Evolutionary conservation across 1,140 invertebrate species (phyloP).

Genomic region (Trachymyrmex cornetzi): DNA sequence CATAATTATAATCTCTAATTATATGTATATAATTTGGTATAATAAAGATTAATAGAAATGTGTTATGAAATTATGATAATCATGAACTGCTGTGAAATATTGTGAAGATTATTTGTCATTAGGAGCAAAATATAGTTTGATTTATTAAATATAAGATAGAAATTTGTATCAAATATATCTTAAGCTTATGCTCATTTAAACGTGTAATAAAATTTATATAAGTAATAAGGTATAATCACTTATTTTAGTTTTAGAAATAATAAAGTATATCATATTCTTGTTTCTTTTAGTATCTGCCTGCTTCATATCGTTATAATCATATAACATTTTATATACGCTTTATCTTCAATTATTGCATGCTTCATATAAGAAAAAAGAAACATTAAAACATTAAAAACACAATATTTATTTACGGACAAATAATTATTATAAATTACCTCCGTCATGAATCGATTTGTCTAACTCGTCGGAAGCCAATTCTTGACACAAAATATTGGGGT

Average conservation of each 20-base stretch:
- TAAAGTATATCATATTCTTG: not conserved
- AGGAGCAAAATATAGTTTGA: conserved; percentile 28
- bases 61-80: conserved; percentile 2
- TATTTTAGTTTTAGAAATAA: not conserved
- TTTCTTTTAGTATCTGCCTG: not conserved
- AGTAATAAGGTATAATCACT: not conserved
- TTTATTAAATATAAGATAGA: conserved; percentile 22
- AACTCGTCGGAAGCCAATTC: conserved; percentile 86
- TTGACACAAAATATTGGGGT: conserved; percentile 88
- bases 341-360: conserved; percentile 62
- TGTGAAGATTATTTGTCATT: not conserved
- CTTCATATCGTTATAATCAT: not conserved
- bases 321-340: conserved; percentile 1
- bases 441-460: conserved; percentile 79
- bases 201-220: conserved; percentile 10
- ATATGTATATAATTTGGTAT: not conserved
- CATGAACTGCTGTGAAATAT: not conserved
- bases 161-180: conserved; percentile 16
- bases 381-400: conserved; percentile 24
- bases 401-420: conserved; percentile 16
- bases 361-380: conserved; percentile 35
- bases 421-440: conserved; percentile 80
- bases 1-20: conserved; percentile 5
- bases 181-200: not conserved
- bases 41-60: not conserved